A percentile compares a stretch with the other conserved stretches of the same genome.
These are phyloP conservation scores for Heterodera filipjevi DNA, from an alignment of 2,888 invertebrate genomes.

Conservation along the genomic window DNA sequence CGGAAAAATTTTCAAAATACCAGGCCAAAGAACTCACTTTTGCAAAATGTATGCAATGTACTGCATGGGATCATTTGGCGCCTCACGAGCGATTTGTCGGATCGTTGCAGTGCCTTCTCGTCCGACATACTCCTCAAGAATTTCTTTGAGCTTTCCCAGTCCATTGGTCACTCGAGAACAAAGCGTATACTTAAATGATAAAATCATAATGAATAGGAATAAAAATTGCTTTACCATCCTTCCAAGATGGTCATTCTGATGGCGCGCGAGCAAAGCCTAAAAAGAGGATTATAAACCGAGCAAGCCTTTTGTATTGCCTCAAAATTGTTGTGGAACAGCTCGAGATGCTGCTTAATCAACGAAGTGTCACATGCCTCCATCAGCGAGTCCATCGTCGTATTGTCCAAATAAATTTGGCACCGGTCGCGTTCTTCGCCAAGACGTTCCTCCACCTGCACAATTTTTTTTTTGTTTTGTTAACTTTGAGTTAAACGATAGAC, in stretches of 20 bases:
- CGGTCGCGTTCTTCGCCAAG: slow-evolving; percentile 89
- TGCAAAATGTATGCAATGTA: not conserved
- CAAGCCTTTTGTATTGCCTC: slow-evolving; percentile 71
- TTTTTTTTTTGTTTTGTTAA: too few relatives aligned
- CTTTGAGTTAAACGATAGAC: too few relatives aligned
- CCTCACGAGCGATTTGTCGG: slow-evolving; percentile 81
- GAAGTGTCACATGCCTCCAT: slow-evolving; percentile 88
- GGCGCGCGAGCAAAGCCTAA: slow-evolving; percentile 72
- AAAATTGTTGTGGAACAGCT: slow-evolving; percentile 86
- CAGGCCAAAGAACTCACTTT: slow-evolving; percentile 71
- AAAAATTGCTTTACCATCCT: slow-evolving; percentile 74
- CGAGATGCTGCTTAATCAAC: slow-evolving; percentile 91
- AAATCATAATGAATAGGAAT: too few relatives aligned
- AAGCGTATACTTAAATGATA: slow-evolving; percentile 73
- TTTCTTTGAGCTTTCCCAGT: slow-evolving; percentile 81
- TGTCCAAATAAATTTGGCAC: slow-evolving; percentile 90
- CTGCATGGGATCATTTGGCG: not conserved
- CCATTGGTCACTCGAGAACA: slow-evolving; percentile 91
- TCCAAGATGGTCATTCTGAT: slow-evolving; percentile 90
- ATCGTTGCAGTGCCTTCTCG: slow-evolving; percentile 82
- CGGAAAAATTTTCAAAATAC: slow-evolving; percentile 78
- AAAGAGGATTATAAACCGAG: slow-evolving; percentile 61
- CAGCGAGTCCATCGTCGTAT: slow-evolving; percentile 84
- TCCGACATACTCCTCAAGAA: slow-evolving; percentile 92
- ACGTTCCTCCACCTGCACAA: slow-evolving; percentile 82